Percentiles rank a stretch among this genome's conserved stretches.
phyloP scores from a whole-genome alignment of 2,797 vertebrate species.

The Sorex maritimensis region DNA sequence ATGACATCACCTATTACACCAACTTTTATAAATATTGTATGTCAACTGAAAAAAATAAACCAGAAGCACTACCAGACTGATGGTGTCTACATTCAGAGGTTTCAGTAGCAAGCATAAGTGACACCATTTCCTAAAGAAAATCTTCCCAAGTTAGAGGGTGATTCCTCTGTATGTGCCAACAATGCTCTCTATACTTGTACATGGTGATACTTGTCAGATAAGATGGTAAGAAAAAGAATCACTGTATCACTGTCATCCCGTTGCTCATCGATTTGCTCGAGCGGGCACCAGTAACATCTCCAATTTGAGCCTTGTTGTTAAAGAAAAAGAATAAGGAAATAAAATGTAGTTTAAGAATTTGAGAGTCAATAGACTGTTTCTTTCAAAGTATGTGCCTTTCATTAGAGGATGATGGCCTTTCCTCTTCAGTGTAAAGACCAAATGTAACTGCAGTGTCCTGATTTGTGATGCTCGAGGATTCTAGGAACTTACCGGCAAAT shows the following conservation, averaged over 20 bases:
- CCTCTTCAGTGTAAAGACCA: neutral
- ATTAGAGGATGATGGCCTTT: neutral
- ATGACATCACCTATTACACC: neutral
- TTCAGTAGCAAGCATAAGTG: neutral
- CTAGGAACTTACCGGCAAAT: neutral
- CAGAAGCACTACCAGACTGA: neutral
- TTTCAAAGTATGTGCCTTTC: neutral
- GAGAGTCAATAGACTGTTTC: neutral
- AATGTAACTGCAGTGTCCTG: neutral
- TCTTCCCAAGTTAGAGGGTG: neutral
- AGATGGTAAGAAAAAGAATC: neutral
- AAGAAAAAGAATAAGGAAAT: neutral
- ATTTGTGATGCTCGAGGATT: neutral
- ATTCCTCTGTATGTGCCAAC: too few relatives aligned
- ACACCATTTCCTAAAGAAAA: neutral
- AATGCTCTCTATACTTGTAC: neutral
- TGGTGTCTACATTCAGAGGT: neutral
- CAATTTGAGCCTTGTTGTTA: too few relatives aligned
- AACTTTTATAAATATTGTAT: conserved; percentile 19
- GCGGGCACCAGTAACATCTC: too few relatives aligned
- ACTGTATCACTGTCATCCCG: too few relatives aligned
- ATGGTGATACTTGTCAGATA: neutral
- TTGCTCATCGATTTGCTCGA: too few relatives aligned
- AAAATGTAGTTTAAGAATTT: conserved; percentile 28
- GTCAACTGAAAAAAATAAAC: too few relatives aligned